A percentile compares a stretch with the other conserved stretches of the same genome.
Conservation (phyloP, 2,888 invertebrate genomes). For the Cyclophora punctaria region DNA sequence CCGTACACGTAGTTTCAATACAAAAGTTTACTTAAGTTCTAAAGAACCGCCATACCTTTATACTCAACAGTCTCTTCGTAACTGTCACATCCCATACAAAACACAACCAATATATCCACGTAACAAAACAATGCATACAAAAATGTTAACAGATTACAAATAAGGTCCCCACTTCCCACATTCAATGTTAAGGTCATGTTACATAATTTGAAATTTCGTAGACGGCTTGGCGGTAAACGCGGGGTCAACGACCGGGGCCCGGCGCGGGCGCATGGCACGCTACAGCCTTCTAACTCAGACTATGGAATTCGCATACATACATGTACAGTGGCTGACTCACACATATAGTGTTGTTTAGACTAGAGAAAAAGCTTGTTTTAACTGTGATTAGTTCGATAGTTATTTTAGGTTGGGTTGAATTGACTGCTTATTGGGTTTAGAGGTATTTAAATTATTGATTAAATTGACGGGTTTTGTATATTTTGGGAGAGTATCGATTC, state of each 20-base stretch:
- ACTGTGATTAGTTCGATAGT: no score
- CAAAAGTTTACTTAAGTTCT: no score
- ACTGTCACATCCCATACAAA: neutral
- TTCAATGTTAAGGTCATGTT: conserved; percentile 68
- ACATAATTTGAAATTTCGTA: conserved; percentile 48
- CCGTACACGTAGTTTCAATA: no score
- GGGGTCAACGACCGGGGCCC: conserved; percentile 61
- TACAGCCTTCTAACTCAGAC: conserved; percentile 48
- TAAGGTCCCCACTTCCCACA: conserved; percentile 6
- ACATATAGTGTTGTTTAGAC: neutral
- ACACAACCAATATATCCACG: neutral
- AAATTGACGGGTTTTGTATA: no score
- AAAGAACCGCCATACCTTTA: no score
- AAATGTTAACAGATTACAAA: conserved; percentile 10
- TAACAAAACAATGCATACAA: conserved; percentile 1
- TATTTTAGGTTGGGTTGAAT: no score
- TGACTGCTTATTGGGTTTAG: no score
- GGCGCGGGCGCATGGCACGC: conserved; percentile 40
- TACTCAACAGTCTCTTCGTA: neutral
- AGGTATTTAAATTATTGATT: no score
- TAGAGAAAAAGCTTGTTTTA: no score
- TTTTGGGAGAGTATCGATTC: no score
- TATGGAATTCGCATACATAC: conserved; percentile 43
- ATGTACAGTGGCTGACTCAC: conserved; percentile 15
- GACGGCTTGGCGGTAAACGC: conserved; percentile 68